Evolutionary conservation across 2,888 invertebrate species (phyloP).

Genomic region (Fragum whitleyi): DNA sequence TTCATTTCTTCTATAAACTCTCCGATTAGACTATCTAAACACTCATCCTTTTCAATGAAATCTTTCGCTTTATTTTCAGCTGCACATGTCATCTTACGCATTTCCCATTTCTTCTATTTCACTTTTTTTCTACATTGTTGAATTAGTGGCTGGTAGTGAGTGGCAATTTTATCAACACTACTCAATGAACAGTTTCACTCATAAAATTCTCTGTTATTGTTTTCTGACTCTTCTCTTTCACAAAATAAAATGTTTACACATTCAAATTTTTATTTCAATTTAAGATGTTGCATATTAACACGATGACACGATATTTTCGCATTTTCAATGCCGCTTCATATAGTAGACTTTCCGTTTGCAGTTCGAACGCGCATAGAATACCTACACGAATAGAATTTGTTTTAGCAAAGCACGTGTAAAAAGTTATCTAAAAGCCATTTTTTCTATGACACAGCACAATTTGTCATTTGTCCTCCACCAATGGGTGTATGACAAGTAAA

Average conservation of each 20-base stretch:
- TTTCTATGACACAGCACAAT: too few relatives aligned
- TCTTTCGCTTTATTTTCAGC: constrained; percentile 8
- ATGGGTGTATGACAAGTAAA: too few relatives aligned
- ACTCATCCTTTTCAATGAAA: constrained; percentile 19
- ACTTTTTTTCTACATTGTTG: not conserved
- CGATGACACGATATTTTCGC: too few relatives aligned
- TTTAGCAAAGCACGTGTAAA: too few relatives aligned
- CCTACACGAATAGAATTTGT: too few relatives aligned
- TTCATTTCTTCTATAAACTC: constrained; percentile 14
- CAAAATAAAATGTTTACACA: not conserved
- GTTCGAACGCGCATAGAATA: too few relatives aligned
- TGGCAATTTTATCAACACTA: not conserved
- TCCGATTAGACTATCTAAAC: not conserved
- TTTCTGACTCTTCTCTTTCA: constrained; percentile 1
- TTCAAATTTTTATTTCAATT: constrained; percentile 7
- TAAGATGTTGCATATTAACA: constrained; percentile 5
- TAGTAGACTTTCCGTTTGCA: too few relatives aligned
- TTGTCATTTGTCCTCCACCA: too few relatives aligned
- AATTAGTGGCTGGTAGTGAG: not conserved
- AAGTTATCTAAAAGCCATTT: too few relatives aligned
- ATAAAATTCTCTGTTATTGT: not conserved
- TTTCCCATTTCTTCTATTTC: constrained; percentile 15
- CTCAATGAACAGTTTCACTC: constrained; percentile 10
- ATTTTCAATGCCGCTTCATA: too few relatives aligned
- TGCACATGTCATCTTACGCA: not conserved